phyloP scores from a whole-genome alignment of 2,888 invertebrate genomes.

The Galerucella calmariensis region DNA sequence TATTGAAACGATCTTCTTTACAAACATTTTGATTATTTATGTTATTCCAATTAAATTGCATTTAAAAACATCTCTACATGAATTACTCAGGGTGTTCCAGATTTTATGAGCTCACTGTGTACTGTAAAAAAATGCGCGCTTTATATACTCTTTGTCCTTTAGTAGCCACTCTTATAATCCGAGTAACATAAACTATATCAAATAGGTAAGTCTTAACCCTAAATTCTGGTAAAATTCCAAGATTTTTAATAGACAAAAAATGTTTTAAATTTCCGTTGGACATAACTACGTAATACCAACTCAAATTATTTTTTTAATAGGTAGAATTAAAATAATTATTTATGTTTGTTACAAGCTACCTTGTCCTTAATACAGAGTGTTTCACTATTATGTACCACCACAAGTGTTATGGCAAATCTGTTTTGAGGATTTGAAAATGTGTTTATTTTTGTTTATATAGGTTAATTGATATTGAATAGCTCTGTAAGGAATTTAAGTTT shows the following conservation, averaged over 20 bases:
- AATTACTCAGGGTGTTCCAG: background rate
- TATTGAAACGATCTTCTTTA: too few species aligned
- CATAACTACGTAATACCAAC: slow-evolving; percentile 13
- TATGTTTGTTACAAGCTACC: slow-evolving; percentile 45
- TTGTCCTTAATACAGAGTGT: slow-evolving; percentile 40
- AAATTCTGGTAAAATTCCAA: slow-evolving; percentile 25
- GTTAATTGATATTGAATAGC: slow-evolving; percentile 29
- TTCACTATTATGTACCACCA: slow-evolving; percentile 23
- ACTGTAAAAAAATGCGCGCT: too few species aligned
- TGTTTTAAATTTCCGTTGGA: slow-evolving; percentile 3
- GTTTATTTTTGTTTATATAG: slow-evolving; percentile 16
- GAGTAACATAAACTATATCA: background rate
- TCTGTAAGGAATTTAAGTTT: slow-evolving; percentile 31
- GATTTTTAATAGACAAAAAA: slow-evolving; percentile 13
- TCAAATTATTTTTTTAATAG: slow-evolving; percentile 45
- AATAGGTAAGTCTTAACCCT: background rate
- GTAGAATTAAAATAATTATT: slow-evolving; percentile 46
- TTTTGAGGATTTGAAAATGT: slow-evolving; percentile 16
- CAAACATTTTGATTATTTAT: background rate
- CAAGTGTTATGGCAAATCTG: slow-evolving; percentile 17
- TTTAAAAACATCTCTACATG: background rate
- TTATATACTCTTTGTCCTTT: too few species aligned
- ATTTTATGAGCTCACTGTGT: background rate
- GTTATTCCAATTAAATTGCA: background rate
- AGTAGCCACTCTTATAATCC: background rate